Evolutionary conservation across 2,888 invertebrate genomes (phyloP).

Genomic region (Formica aserva): DNA sequence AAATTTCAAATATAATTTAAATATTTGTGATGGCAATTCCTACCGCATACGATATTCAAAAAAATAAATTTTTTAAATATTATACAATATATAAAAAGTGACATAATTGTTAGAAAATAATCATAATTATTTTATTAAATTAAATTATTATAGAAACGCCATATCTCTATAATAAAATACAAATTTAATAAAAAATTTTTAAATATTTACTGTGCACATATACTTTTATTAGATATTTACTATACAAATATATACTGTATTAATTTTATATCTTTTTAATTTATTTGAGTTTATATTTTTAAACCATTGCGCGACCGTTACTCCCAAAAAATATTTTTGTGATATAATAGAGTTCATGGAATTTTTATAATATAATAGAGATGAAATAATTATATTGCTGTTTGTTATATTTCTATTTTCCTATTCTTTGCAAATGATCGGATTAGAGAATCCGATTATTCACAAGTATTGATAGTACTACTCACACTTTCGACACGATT

Average conservation of each 20-base stretch:
- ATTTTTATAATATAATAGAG: slow-evolving; percentile 1
- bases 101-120: neutral
- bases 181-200: neutral
- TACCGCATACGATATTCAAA: neutral
- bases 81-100: neutral
- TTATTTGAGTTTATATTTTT: neutral
- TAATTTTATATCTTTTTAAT: neutral
- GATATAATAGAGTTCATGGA: neutral
- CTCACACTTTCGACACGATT: neutral
- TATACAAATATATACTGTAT: neutral
- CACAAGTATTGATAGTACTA: neutral
- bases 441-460: neutral
- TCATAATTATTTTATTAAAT: neutral
- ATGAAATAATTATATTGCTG: neutral
- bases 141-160: neutral
- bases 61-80: neutral
- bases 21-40: neutral
- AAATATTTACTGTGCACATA: neutral
- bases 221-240: neutral
- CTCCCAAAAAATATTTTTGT: neutral
- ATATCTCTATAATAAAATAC: neutral
- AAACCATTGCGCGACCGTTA: neutral
- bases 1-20: neutral
- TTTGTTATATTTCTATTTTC: slow-evolving; percentile 1
- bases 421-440: neutral